Conservation (phyloP, 2,888 invertebrate species). For the Eupithecia tripunctaria region DNA sequence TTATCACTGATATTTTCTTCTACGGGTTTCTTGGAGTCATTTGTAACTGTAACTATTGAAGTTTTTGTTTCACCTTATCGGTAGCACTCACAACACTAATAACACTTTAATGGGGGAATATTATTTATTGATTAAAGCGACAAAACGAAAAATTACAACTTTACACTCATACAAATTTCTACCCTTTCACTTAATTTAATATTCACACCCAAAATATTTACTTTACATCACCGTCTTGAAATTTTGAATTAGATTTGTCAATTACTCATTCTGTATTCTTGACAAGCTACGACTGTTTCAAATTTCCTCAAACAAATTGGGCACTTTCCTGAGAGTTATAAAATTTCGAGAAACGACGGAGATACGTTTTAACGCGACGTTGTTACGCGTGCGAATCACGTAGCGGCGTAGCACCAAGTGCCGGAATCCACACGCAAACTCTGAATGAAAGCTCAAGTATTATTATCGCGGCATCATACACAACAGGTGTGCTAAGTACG, state of each 20-base stretch:
- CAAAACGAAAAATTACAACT: too few relatives aligned
- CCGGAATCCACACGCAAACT: constrained; percentile 32
- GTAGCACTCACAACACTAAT: not conserved
- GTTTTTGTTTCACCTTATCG: not conserved
- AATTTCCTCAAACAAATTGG: not conserved
- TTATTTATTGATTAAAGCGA: too few relatives aligned
- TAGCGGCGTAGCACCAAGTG: constrained; percentile 59
- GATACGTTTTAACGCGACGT: constrained; percentile 37
- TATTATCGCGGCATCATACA: not conserved
- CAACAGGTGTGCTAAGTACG: not conserved
- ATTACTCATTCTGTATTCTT: not conserved
- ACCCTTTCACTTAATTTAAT: too few relatives aligned
- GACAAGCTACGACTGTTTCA: not conserved
- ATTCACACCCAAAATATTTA: too few relatives aligned
- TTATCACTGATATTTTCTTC: constrained; percentile 66
- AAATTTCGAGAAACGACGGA: constrained; percentile 17
- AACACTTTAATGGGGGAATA: not conserved
- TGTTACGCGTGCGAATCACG: constrained; percentile 57
- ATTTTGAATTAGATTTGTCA: not conserved
- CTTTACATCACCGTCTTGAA: not conserved
- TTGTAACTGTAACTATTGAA: not conserved
- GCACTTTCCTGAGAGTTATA: constrained; percentile 6
- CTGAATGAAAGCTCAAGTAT: not conserved
- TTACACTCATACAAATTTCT: too few relatives aligned
- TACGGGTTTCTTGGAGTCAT: constrained; percentile 29